These are phyloP conservation scores for Ceraclea dissimilis DNA, from an alignment of 2,888 invertebrate species.

Conservation along the genomic window DNA sequence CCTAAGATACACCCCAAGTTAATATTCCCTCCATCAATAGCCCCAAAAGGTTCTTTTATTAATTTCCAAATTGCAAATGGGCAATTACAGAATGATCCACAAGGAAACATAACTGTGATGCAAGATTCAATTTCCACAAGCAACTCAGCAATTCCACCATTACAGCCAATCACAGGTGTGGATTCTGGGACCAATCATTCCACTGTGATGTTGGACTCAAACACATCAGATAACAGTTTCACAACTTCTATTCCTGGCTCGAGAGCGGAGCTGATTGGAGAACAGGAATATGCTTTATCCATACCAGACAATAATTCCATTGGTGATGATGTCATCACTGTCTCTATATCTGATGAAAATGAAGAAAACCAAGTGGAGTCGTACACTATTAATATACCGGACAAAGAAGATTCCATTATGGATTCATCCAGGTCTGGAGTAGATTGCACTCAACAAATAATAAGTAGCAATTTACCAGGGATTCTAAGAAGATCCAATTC, in stretches of 20 bases:
- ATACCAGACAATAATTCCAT: slow-evolving; percentile 48
- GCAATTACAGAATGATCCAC: slow-evolving; percentile 52
- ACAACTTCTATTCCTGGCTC: slow-evolving; percentile 42
- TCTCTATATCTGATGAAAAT: slow-evolving; percentile 46
- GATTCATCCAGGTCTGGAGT: slow-evolving; percentile 34
- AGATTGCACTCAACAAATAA: slow-evolving; percentile 25
- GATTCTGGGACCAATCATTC: slow-evolving; percentile 17
- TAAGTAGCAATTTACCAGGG: slow-evolving; percentile 33
- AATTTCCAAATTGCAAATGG: slow-evolving; percentile 63
- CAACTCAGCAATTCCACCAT: slow-evolving; percentile 38
- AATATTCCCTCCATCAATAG: slow-evolving; percentile 48
- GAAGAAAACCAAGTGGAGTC: slow-evolving; percentile 38
- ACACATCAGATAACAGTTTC: slow-evolving; percentile 35
- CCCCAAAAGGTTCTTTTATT: slow-evolving; percentile 52
- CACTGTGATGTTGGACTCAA: slow-evolving; percentile 1
- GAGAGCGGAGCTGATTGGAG: slow-evolving; percentile 45
- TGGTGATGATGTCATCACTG: slow-evolving; percentile 49
- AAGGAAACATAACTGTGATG: slow-evolving; percentile 56
- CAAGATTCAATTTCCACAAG: slow-evolving; percentile 39
- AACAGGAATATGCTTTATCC: slow-evolving; percentile 45
- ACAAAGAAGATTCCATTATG: slow-evolving; percentile 42
- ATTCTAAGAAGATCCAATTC: slow-evolving; percentile 46
- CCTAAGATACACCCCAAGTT: slow-evolving; percentile 50
- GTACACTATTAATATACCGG: slow-evolving; percentile 43
- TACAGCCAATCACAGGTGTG: slow-evolving; percentile 36